Percentiles rank a stretch among this genome's conserved stretches.
phyloP scores from a whole-genome alignment of 2,797 vertebrate genomes.

The Carcharodon carcharias region DNA sequence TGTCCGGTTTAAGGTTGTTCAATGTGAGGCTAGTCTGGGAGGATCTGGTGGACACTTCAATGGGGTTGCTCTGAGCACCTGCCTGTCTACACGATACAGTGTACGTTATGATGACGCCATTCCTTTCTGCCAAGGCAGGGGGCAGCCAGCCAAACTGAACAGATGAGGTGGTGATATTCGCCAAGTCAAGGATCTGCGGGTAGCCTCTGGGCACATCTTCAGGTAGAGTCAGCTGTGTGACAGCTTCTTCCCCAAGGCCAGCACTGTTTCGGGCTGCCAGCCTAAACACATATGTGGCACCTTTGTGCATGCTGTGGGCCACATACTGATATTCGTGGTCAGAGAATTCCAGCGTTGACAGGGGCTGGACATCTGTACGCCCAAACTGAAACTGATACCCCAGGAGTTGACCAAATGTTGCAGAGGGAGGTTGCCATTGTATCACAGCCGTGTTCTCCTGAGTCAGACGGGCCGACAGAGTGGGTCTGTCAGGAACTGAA shows the following conservation, averaged over 20 bases:
- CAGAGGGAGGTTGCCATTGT: conserved; percentile 72
- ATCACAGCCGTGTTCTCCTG: conserved; percentile 75
- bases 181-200: conserved; percentile 77
- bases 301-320: conserved; percentile 73
- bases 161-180: conserved; percentile 78
- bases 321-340: conserved; percentile 70
- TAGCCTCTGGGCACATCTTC: conserved; percentile 83
- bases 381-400: conserved; percentile 92
- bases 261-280: conserved; percentile 82
- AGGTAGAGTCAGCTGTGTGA: conserved; percentile 68
- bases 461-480: conserved; percentile 77
- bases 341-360: conserved; percentile 81
- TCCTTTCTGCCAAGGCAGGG: conserved; percentile 83
- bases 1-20: conserved; percentile 87
- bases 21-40: conserved; percentile 73
- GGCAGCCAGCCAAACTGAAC: conserved; percentile 89
- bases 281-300: conserved; percentile 85
- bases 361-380: conserved; percentile 71
- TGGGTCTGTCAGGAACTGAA: conserved; percentile 81
- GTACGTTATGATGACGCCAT: conserved; percentile 84
- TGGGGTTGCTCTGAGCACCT: conserved; percentile 56
- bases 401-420: conserved; percentile 69
- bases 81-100: conserved; percentile 85
- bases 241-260: conserved; percentile 83
- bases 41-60: conserved; percentile 62